Percentiles rank a stretch among this genome's conserved stretches.
Conservation (phyloP, 2,113 vertebrate genomes). For the Mungos mungo region DNA sequence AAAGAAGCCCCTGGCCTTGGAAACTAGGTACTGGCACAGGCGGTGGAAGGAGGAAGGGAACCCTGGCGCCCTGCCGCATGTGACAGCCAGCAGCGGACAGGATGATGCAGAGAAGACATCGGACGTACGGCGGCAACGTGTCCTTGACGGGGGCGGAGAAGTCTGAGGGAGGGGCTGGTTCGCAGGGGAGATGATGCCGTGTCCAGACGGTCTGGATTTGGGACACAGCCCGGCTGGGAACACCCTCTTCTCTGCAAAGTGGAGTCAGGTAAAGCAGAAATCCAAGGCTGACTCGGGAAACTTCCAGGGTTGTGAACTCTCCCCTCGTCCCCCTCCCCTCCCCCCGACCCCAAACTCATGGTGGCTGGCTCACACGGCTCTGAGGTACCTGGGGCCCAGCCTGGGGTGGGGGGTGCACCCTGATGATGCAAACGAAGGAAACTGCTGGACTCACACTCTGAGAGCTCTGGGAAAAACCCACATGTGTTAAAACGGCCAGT, state of each 20-base stretch:
- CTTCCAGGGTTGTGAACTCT: not conserved
- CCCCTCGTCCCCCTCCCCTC: fast-evolving
- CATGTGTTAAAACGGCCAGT: not conserved
- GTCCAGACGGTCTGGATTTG: not conserved
- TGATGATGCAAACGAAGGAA: not conserved
- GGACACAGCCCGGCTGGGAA: not conserved
- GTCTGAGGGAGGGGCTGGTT: not conserved
- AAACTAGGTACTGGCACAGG: too few relatives aligned
- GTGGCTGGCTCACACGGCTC: not conserved
- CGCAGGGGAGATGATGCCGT: too few relatives aligned
- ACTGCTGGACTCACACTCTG: too few relatives aligned
- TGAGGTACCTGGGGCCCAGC: too few relatives aligned
- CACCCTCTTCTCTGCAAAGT: not conserved
- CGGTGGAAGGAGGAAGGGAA: not conserved
- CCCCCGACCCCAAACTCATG: not conserved
- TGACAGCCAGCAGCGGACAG: not conserved
- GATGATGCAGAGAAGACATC: not conserved
- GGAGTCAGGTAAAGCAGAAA: not conserved
- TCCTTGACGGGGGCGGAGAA: too few relatives aligned
- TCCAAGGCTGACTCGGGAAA: not conserved
- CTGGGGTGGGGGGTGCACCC: fast-evolving
- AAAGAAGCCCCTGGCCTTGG: too few relatives aligned
- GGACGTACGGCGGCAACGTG: fast-evolving
- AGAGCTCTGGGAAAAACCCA: not conserved
- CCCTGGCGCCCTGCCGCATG: too few relatives aligned